Conservation (phyloP, 2,888 invertebrate species). For the Apomyelois bistriatella region DNA sequence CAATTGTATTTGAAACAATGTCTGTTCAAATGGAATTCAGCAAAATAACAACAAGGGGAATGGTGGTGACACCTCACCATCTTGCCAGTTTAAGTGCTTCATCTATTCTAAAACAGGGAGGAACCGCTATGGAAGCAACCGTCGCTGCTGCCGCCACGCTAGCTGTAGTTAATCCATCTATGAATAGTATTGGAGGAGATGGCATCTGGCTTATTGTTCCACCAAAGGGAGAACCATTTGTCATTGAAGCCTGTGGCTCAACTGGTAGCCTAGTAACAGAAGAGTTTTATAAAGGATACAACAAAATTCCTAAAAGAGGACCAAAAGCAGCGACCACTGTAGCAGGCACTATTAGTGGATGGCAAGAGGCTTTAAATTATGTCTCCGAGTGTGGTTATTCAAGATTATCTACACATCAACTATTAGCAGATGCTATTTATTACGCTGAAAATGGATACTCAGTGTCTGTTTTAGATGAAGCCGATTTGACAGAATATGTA, state of each 20-base stretch:
- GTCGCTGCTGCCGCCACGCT: conserved; percentile 67
- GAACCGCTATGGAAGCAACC: conserved; percentile 68
- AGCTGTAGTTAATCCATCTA: conserved; percentile 65
- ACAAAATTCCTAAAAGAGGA: conserved; percentile 51
- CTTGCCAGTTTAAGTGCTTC: conserved; percentile 65
- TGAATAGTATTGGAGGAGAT: conserved; percentile 69
- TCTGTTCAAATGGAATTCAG: conserved; percentile 36
- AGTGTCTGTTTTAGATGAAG: conserved; percentile 39
- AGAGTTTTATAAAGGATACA: conserved; percentile 43
- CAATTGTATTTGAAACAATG: conserved; percentile 33
- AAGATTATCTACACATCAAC: conserved; percentile 41
- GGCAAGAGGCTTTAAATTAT: conserved; percentile 67
- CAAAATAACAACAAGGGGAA: conserved; percentile 47
- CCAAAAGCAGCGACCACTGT: conserved; percentile 61
- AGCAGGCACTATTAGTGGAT: conserved; percentile 65
- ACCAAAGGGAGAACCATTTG: conserved; percentile 56
- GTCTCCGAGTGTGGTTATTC: conserved; percentile 57
- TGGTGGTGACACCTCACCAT: conserved; percentile 71
- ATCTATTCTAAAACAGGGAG: conserved; percentile 56
- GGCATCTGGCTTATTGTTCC: conserved; percentile 68
- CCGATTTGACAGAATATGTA: conserved; percentile 21
- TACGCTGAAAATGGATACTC: conserved; percentile 65
- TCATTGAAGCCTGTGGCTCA: conserved; percentile 63
- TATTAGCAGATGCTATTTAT: conserved; percentile 57
- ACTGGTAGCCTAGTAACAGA: conserved; percentile 56